phyloP scores from a whole-genome alignment of 1,140 invertebrate genomes.

The Drosophila ambigua region DNA sequence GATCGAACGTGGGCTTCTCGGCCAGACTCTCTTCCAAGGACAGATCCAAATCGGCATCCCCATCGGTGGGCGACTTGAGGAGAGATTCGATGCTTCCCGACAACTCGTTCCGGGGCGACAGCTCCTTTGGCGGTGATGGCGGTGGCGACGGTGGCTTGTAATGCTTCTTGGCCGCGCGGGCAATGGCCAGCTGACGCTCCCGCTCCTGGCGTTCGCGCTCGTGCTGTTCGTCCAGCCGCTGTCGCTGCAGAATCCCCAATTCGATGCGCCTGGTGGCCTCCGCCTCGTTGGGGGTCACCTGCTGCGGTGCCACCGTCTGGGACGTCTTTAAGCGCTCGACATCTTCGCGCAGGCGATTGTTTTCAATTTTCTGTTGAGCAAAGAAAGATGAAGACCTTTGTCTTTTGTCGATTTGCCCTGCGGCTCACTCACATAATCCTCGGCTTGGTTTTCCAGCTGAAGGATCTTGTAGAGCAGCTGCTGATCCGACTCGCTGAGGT shows the following conservation, averaged over 20 bases:
- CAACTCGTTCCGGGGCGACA: not conserved
- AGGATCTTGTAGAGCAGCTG: slow-evolving; percentile 86
- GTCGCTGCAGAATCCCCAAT: slow-evolving; percentile 81
- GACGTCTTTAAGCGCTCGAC: slow-evolving; percentile 85
- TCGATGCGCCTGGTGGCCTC: slow-evolving; percentile 79
- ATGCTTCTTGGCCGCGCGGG: slow-evolving; percentile 75
- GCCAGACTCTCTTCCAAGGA: not conserved
- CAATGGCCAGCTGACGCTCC: slow-evolving; percentile 76
- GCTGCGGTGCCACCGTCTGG: slow-evolving; percentile 6
- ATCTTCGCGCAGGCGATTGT: slow-evolving; percentile 85
- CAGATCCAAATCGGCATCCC: not conserved
- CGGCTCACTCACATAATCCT: slow-evolving; percentile 84
- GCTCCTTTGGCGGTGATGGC: not conserved
- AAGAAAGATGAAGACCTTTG: too few species aligned
- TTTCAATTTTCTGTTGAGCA: slow-evolving; percentile 84
- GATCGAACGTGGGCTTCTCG: slow-evolving; percentile 86
- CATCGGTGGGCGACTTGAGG: not conserved
- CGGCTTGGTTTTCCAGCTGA: slow-evolving; percentile 86
- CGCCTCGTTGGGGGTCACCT: slow-evolving; percentile 37
- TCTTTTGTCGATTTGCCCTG: too few species aligned
- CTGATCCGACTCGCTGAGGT: slow-evolving; percentile 66
- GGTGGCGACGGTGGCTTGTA: slow-evolving; percentile 50
- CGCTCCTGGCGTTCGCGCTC: slow-evolving; percentile 84
- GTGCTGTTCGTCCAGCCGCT: slow-evolving; percentile 83
- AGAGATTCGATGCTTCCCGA: slow-evolving; percentile 16